Conservation (phyloP, 2,888 invertebrate species). For the Papilio elwesi region DNA sequence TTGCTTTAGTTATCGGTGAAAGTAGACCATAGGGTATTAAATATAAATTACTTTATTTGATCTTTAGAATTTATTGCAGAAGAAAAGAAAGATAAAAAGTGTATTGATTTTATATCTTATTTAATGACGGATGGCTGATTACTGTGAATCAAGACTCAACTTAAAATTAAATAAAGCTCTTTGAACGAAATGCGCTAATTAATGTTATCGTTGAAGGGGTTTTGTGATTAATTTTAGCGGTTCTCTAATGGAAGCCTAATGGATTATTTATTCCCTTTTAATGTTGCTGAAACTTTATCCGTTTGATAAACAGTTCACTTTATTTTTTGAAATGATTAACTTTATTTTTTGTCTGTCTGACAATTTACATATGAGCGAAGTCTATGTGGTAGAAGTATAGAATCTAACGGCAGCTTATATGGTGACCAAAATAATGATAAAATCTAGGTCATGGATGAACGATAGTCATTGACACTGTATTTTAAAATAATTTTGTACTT, state of each 20-base stretch:
- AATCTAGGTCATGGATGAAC: no score
- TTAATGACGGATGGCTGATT: conserved; percentile 8
- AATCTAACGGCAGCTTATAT: no score
- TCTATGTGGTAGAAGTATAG: no score
- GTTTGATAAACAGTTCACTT: conserved; percentile 3
- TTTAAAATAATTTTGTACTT: no score
- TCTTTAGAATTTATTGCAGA: background rate
- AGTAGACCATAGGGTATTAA: background rate
- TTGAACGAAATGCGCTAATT: conserved; percentile 19
- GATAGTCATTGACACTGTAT: no score
- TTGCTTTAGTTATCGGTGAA: background rate
- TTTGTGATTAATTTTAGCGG: background rate
- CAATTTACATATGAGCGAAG: background rate
- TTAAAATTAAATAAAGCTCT: conserved; percentile 23
- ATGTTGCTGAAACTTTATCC: background rate
- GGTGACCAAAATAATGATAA: no score
- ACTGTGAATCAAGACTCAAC: conserved; percentile 19
- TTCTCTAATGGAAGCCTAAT: conserved; percentile 19
- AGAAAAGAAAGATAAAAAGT: background rate
- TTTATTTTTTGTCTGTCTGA: background rate
- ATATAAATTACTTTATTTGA: background rate
- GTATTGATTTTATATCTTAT: conserved; percentile 1
- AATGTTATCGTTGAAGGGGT: conserved; percentile 7
- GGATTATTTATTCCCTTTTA: conserved; percentile 18
- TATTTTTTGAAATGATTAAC: background rate